Evolutionary conservation across 2,113 vertebrate species (phyloP).

Genomic region (Aptenodytes patagonicus): DNA sequence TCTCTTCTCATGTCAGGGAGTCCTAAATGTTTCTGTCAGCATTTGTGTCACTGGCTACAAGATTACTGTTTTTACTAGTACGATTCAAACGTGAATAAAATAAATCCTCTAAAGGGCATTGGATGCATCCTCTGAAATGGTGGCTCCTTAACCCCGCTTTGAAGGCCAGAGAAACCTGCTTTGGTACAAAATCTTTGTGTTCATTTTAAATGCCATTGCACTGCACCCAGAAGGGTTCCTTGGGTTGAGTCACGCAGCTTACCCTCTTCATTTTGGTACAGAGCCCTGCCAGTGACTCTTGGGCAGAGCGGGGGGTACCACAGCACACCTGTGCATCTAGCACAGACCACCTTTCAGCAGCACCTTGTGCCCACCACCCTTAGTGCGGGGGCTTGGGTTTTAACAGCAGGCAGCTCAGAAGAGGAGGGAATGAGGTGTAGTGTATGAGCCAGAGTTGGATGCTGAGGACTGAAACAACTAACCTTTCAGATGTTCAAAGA

Average conservation of each 20-base stretch:
- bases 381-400: neutral
- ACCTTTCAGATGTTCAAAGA: neutral
- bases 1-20: neutral
- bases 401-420: neutral
- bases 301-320: neutral
- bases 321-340: too few species aligned
- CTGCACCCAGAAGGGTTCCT: neutral
- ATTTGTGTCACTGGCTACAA: neutral
- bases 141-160: neutral
- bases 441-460: neutral
- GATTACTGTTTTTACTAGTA: neutral
- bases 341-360: accelerated
- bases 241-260: neutral
- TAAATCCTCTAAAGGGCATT: neutral
- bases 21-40: neutral
- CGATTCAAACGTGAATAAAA: neutral
- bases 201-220: neutral
- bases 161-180: neutral
- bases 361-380: neutral
- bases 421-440: accelerated
- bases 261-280: neutral
- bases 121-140: neutral
- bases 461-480: too few species aligned
- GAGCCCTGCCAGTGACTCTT: neutral
- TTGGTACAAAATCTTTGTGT: neutral